Percentiles rank a stretch among this genome's conserved stretches.
Conservation (phyloP, 2,888 invertebrate genomes). For the Meloe dianella region DNA sequence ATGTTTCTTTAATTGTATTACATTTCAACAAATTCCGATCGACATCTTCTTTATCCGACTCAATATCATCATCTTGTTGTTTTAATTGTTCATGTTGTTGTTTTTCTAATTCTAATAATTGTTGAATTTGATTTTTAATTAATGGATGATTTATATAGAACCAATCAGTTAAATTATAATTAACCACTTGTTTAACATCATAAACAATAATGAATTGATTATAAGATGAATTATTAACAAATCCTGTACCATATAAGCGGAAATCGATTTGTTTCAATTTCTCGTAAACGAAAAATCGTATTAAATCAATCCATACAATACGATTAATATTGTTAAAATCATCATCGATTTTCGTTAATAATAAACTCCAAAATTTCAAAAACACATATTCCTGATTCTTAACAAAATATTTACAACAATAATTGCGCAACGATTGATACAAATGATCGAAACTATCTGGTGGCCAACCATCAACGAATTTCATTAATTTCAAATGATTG, state of each 20-base stretch:
- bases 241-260: constrained; percentile 43
- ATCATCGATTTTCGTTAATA: constrained; percentile 57
- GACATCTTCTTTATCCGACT: constrained; percentile 22
- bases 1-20: constrained; percentile 26
- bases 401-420: constrained; percentile 63
- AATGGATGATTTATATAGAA: constrained; percentile 61
- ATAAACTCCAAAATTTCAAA: constrained; percentile 60
- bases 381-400: constrained; percentile 60
- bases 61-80: constrained; percentile 15
- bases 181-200: constrained; percentile 62
- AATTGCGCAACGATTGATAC: constrained; percentile 40
- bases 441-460: constrained; percentile 42
- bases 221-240: constrained; percentile 47
- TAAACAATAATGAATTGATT: constrained; percentile 63
- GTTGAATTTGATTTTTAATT: constrained; percentile 55
- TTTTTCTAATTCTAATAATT: constrained; percentile 29
- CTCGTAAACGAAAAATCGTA: constrained; percentile 64
- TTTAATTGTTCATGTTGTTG: constrained; percentile 14
- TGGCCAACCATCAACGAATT: constrained; percentile 60
- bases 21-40: constrained; percentile 25
- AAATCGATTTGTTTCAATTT: constrained; percentile 61
- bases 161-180: constrained; percentile 66
- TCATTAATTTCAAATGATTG: constrained; percentile 64
- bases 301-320: constrained; percentile 63
- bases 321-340: constrained; percentile 59